Conservation (phyloP, 2,113 vertebrate species). For the Hyperoodon ampullatus region DNA sequence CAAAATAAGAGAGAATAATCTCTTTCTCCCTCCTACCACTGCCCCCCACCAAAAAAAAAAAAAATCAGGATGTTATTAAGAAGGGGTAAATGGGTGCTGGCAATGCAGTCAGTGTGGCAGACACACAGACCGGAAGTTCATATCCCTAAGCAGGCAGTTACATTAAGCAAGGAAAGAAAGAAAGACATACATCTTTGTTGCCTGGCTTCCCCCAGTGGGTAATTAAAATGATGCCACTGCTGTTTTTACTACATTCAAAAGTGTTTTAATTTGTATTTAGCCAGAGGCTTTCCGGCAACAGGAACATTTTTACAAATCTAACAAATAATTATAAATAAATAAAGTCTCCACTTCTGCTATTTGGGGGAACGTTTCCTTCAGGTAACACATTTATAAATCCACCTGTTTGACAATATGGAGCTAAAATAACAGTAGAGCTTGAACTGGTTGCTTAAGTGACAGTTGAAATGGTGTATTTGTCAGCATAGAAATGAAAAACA, state of each 20-base stretch:
- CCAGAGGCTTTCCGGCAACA: slow-evolving; percentile 70
- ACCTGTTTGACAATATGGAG: slow-evolving; percentile 71
- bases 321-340: slow-evolving; percentile 82
- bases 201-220: slow-evolving; percentile 67
- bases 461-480: slow-evolving; percentile 68
- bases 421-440: slow-evolving; percentile 64
- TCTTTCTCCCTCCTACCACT: fast-evolving
- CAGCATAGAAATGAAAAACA: slow-evolving; percentile 69
- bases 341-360: slow-evolving; percentile 70
- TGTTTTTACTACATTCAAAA: slow-evolving; percentile 71
- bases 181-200: slow-evolving; percentile 28
- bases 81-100: neutral
- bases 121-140: neutral
- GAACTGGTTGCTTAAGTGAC: slow-evolving; percentile 68
- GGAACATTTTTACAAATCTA: slow-evolving; percentile 79
- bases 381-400: slow-evolving; percentile 73
- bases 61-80: neutral
- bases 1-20: neutral
- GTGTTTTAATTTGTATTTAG: slow-evolving; percentile 79
- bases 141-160: slow-evolving; percentile 31
- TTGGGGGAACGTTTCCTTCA: slow-evolving; percentile 67
- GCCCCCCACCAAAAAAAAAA: neutral
- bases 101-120: neutral
- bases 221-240: slow-evolving; percentile 74
- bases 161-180: slow-evolving; percentile 15